Conservation (phyloP, 2,797 vertebrate genomes). For the Tragopan temminckii region DNA sequence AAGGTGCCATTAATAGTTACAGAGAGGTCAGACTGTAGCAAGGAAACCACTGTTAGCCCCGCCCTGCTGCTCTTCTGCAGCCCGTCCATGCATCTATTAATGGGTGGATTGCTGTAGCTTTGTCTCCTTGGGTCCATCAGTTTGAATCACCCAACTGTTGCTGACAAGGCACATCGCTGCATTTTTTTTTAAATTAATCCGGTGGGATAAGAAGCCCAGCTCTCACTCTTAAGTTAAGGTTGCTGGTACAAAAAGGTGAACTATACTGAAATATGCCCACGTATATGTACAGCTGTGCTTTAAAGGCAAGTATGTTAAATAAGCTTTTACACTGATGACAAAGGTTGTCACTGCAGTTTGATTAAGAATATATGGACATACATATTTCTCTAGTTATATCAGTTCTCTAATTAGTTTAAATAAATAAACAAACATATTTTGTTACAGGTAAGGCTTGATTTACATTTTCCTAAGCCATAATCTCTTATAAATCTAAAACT, state of each 20-base stretch:
- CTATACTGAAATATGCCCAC: background rate
- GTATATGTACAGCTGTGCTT: background rate
- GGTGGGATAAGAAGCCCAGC: background rate
- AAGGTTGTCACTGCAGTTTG: background rate
- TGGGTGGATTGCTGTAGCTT: background rate
- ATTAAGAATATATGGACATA: background rate
- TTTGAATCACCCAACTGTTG: background rate
- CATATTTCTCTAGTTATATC: background rate
- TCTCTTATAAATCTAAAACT: background rate
- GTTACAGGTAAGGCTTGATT: background rate
- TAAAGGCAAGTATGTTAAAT: background rate
- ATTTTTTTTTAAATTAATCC: slow-evolving; percentile 5
- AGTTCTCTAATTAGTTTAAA: background rate
- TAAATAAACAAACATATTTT: background rate
- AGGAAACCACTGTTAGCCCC: background rate
- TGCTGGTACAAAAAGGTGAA: background rate
- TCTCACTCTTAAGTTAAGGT: background rate
- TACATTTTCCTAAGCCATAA: background rate
- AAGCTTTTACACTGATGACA: background rate
- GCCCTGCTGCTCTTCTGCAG: background rate
- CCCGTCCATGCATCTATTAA: background rate
- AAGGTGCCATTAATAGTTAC: accelerated
- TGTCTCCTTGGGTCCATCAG: background rate
- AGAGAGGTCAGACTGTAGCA: background rate
- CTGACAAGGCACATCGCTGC: background rate